A percentile compares a stretch with the other conserved stretches of the same genome.
These are phyloP conservation scores for Periparus ater DNA, from an alignment of 2,797 vertebrate species.

Conservation along the genomic window DNA sequence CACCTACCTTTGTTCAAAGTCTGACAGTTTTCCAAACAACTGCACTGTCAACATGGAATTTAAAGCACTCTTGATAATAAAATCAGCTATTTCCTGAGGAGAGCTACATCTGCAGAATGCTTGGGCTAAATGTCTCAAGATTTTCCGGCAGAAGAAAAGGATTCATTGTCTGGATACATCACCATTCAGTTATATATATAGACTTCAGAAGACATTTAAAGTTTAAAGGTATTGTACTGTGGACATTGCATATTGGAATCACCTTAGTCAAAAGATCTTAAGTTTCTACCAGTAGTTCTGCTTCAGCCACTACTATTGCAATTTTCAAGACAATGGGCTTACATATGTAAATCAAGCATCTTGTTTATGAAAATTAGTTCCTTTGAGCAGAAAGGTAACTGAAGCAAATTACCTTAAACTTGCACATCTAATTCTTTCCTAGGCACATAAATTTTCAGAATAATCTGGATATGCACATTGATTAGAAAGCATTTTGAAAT, in stretches of 20 bases:
- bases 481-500: neutral
- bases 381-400: neutral
- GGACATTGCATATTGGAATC: neutral
- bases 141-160: neutral
- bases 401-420: neutral
- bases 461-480: neutral
- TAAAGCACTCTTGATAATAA: neutral
- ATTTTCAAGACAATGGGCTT: neutral
- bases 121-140: neutral
- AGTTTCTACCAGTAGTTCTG: neutral
- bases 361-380: neutral
- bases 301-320: neutral
- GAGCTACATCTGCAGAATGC: neutral
- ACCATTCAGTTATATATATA: neutral
- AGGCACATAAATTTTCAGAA: neutral
- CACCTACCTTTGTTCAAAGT: neutral
- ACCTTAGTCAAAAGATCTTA: neutral
- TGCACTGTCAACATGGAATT: neutral
- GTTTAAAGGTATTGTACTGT: neutral
- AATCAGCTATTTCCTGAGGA: neutral
- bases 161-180: neutral
- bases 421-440: neutral
- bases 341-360: neutral
- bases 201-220: neutral
- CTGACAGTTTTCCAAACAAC: neutral